Evolutionary conservation across 1,140 invertebrate genomes (phyloP), one percentile per base, ranked within the genome.

Genomic region (Drosophila bipectinata): DNA sequence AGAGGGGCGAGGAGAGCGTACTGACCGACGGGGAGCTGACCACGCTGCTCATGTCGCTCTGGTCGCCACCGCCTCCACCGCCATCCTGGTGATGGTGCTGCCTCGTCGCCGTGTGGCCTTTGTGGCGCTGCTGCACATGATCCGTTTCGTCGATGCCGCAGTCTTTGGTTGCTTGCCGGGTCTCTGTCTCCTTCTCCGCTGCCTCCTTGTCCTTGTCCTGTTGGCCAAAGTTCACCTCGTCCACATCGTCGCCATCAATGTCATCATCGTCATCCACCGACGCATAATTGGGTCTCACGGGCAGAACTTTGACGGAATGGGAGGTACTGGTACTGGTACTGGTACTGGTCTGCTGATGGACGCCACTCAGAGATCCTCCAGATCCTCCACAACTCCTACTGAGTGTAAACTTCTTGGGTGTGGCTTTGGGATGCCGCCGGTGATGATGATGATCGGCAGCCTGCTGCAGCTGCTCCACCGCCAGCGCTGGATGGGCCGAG

Each of bases 401-500:
- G 3, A 74, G 56, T 32, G 85, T 80, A 45, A 75, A 90, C 57
- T 89, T 90, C 60, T 90, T 89, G 74, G 79, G 84, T 53, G 79
- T 83, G 49, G 53, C 45, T 55, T 88, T 88, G 24, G 75, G n/a
- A 56, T 68, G 72, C 59, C 82, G 78, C 66, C 82, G 81, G 44
- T 63, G 69, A 45, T 72, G 67, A 21, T 77, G 73, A 39, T 72
- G 41, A 6, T 71, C 62, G 37, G 87, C 72, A 39, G 84, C 81
- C 44, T 69, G 84, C 61, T 88, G 82, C 62, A 91, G 66, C 66
- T 91, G 90, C 73, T 90, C 80, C 67, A 74, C 72, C 54, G 89
- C 88, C 75, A 90, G 72, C 72, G 77, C 89, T 77, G 90, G 90
- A 91, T 91, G 90, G 69, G 90, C 85, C 47, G 90, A 91, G 69